Conservation (phyloP, 2,113 vertebrate genomes). For the Eurystomus gularis region DNA sequence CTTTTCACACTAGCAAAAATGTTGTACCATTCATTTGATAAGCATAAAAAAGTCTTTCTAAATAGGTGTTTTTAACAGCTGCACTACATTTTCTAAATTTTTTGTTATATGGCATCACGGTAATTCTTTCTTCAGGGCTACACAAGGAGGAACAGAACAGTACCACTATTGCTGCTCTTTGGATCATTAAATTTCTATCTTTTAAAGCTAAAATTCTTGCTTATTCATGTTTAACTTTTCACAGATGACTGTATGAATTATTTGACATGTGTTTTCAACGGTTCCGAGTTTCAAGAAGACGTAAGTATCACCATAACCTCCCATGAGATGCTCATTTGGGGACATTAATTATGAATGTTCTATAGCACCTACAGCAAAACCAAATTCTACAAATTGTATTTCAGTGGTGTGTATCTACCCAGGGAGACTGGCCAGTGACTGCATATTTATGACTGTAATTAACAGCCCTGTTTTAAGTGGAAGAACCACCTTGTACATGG, state of each 20-base stretch:
- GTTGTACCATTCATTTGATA: not conserved
- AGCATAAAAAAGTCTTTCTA: not conserved
- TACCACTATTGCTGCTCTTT: not conserved
- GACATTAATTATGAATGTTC: not conserved
- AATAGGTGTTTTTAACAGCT: conserved; percentile 21
- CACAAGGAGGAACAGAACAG: not conserved
- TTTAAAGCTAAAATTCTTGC: not conserved
- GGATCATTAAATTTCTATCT: not conserved
- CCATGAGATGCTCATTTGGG: not conserved
- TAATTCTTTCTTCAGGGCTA: conserved; percentile 37
- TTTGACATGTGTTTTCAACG: not conserved
- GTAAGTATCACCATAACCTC: not conserved
- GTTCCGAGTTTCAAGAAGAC: not conserved
- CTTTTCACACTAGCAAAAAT: not conserved
- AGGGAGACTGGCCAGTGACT: not conserved
- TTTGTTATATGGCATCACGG: not conserved
- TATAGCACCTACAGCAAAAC: not conserved
- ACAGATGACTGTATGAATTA: not conserved
- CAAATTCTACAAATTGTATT: not conserved
- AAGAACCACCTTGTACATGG: not conserved
- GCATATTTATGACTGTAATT: not conserved
- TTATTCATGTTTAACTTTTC: conserved; percentile 23
- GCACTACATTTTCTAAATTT: not conserved
- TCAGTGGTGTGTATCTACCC: not conserved
- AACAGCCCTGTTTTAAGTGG: not conserved